Evolutionary conservation across 2,113 vertebrate genomes (phyloP), one percentile per base, ranked within the genome.

Genomic region (Plectropomus leopardus): DNA sequence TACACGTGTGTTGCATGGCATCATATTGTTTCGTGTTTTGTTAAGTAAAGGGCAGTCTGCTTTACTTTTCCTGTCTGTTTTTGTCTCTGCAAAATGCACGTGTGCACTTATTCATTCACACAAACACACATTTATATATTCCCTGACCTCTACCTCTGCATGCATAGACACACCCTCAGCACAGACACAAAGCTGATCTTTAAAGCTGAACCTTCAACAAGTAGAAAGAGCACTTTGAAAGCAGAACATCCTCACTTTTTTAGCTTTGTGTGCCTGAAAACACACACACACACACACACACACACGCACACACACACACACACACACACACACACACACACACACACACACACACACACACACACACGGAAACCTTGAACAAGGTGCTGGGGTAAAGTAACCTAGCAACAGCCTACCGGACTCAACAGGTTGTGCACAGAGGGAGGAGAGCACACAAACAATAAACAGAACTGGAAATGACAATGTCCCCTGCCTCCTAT

Each of bases 351-450:
- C 28, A 42, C 30, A 44, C 17, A 75, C 57, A 63, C 28, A 67
- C 26, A 63, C 16, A 48, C 51, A 30, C 21, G 48, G 0, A 76
- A 13, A 54, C 57, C 50, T 84, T 79, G 84, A 84, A 79, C 1
- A 7, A 32, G 59, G 66, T 44, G 73, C 66, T 70, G 69, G 75
- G 84, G 80, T 85, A 65, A 86, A 74, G 93, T 94, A 93, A 90
- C 93, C 90, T 92, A 94, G 93, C 92, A 94, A 94, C 92, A 76
- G 88, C 82, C 66, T 76, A 65, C 73, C 71, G 76, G 80, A 66
- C 74, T 86, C 87, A 90, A 92, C 90, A 92, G 89, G 89, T 88
- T 90, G 78, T 28, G 78, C 68, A 75, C 16, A 64, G 57, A 65
- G 73, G 79, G 72, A 76, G 24, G 42, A 85, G 55, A 76, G 76